Conservation (phyloP, 37 sponge, comb jelly and placozoan species). For the Petrosia ficiformis region DNA sequence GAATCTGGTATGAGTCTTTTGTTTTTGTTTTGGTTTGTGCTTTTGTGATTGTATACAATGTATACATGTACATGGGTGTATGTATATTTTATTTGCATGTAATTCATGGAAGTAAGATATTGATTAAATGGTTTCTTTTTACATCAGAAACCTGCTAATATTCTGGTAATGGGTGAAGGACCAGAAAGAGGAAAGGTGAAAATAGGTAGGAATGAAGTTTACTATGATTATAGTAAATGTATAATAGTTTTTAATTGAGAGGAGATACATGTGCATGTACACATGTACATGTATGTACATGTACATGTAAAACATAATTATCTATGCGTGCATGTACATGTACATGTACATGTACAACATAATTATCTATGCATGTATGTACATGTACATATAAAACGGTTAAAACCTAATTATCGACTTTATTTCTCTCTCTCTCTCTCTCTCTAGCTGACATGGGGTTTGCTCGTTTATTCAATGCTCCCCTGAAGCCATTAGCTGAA, state of each 20-base stretch:
- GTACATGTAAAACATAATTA: neutral
- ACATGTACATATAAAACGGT: no score
- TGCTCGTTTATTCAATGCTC: conserved; percentile 93
- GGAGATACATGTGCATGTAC: neutral
- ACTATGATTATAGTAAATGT: no score
- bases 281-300: neutral
- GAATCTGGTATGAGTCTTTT: no score
- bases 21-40: no score
- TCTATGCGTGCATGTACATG: neutral
- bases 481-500: conserved; percentile 97
- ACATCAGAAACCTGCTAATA: conserved; percentile 94
- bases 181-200: conserved; percentile 86
- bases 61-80: no score
- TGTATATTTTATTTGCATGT: no score
- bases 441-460: conserved; percentile 94
- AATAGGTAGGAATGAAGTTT: conserved; percentile 74
- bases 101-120: no score
- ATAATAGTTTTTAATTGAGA: no score
- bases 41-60: no score
- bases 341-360: neutral
- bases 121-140: no score
- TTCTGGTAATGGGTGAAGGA: conserved; percentile 98
- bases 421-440: conserved; percentile 17
- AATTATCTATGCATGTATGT: neutral
- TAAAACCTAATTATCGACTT: no score